phyloP scores from a whole-genome alignment of 2,113 vertebrate genomes.

The Aleadryas rufinucha region DNA sequence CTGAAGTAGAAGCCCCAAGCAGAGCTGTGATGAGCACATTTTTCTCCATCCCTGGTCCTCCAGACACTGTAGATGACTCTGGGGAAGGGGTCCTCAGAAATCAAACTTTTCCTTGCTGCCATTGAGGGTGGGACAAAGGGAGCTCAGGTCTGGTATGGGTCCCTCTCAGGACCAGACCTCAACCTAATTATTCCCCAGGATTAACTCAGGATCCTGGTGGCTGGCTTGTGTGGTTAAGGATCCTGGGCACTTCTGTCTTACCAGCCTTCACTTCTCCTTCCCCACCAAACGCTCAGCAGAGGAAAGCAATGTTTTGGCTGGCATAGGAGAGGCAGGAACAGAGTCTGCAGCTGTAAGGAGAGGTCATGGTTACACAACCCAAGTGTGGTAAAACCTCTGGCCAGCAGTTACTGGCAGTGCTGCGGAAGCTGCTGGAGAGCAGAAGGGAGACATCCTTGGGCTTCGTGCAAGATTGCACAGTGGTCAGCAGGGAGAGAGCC shows the following conservation, averaged over 20 bases:
- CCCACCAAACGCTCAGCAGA: not conserved
- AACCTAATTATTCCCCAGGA: not conserved
- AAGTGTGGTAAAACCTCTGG: slow-evolving; percentile 23
- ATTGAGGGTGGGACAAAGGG: not conserved
- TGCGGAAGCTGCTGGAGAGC: slow-evolving; percentile 55
- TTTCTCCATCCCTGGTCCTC: fast-evolving
- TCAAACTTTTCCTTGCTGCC: not conserved
- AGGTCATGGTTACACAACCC: not conserved
- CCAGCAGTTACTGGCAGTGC: slow-evolving; percentile 44
- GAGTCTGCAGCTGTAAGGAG: not conserved
- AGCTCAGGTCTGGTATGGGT: not conserved
- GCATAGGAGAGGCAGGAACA: not conserved
- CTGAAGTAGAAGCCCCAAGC: not conserved
- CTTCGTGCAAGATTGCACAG: slow-evolving; percentile 6
- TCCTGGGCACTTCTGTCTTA: not conserved
- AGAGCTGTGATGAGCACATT: not conserved
- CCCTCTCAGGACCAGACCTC: not conserved
- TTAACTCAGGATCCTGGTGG: not conserved
- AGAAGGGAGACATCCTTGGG: not conserved
- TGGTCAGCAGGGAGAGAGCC: slow-evolving; percentile 38
- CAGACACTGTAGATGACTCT: not conserved
- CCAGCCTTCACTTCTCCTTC: not conserved
- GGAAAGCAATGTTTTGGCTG: not conserved
- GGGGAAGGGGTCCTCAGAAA: not conserved
- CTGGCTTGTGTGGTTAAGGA: not conserved